Base-by-base conservation (phyloP, 2,888 invertebrate species). In the Cephus rjabovi region DNA sequence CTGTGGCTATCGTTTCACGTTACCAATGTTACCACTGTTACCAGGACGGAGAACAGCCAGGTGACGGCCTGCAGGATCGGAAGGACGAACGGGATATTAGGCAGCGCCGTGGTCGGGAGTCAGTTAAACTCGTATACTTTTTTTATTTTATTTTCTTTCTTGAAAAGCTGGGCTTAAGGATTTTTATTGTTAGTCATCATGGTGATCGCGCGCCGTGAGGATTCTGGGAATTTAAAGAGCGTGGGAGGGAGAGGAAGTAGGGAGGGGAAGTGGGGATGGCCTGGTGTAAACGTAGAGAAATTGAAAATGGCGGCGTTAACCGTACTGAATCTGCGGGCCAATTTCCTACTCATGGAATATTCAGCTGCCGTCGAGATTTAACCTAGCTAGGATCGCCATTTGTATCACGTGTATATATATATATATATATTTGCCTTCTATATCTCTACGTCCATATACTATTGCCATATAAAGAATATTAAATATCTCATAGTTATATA, bases 1-100 rank as follows among this genome's bases (percentile, higher is more conserved):
- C 81, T 78, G 82, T 80, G 82, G 83, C 83, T 81, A 82, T 85
- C 84, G 84, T 85, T 85, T 85, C 82, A 86, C 82, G 83, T 85
- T 81, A 80, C 76, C 81, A 81, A 9, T 56, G 40, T 56, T 56
- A 56, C 40, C 40, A 56, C 40, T 23, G 40, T 56, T 56, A 23
- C 40, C 23, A 15, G 40, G 23, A 56, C 40, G 40, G 9, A 56
- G 40, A 56, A 23, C 40, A 56, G 40, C 40, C 40, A 56, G 40
- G 40, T 56, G 40, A 56, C 40, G 40, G 40, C 1, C 40, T 56
- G 23, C 23, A 23, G 6, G 40, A 23, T 56, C 15, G 15, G 40
- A 23, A 56, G 40, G 40, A 56, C 23, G 40, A 56, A 56, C 23
- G 23, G 40, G 6, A 56, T 23, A 56, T 15, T 4, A 6, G 40